Conservation (phyloP, 1,140 invertebrate genomes). For the Drosophila ananassae region DNA sequence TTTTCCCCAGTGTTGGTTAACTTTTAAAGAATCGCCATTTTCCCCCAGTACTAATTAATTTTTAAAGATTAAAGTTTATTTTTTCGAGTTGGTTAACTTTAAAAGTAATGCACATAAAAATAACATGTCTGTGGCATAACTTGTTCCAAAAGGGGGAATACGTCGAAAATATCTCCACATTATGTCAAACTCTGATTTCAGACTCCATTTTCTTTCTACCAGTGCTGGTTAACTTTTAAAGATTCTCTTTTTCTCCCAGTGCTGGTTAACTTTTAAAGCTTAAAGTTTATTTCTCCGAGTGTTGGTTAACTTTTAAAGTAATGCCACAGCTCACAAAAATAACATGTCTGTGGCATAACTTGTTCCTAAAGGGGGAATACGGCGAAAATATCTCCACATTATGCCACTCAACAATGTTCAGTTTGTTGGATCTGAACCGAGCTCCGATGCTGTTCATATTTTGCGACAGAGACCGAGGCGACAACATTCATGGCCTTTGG, state of each 20-base stretch:
- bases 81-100: background rate
- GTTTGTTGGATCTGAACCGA: constrained; percentile 8
- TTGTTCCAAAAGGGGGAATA: constrained; percentile 35
- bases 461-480: constrained; percentile 57
- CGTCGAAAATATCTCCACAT: constrained; percentile 45
- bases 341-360: constrained; percentile 48
- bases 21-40: too few relatives aligned
- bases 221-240: background rate
- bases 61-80: too few relatives aligned
- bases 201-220: background rate
- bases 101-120: constrained; percentile 16
- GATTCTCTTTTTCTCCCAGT: background rate
- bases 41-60: too few relatives aligned
- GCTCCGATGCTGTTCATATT: constrained; percentile 53
- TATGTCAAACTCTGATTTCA: constrained; percentile 44
- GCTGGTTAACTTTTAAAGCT: background rate
- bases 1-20: background rate
- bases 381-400: constrained; percentile 47
- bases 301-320: background rate
- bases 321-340: constrained; percentile 15
- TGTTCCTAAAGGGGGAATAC: constrained; percentile 32
- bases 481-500: constrained; percentile 77
- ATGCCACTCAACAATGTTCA: constrained; percentile 48
- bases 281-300: background rate
- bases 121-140: constrained; percentile 45